Percentiles rank a stretch among this genome's conserved stretches.
Conservation (phyloP, 2,797 vertebrate genomes). For the Malacoraja senta region DNA sequence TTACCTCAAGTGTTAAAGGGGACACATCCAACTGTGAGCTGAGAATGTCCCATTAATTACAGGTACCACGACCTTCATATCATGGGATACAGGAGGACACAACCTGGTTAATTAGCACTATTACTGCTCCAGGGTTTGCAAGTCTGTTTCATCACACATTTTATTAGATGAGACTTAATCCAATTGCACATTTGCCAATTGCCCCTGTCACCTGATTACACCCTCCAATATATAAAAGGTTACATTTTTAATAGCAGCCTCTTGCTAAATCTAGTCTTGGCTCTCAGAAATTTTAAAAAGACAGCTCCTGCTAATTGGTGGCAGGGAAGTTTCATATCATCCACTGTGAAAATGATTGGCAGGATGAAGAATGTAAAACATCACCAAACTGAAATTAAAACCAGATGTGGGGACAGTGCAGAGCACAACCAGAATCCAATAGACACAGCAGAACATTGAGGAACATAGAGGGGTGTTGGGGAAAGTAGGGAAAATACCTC, state of each 20-base stretch:
- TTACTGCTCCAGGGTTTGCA: not conserved
- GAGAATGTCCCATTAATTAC: too few relatives aligned
- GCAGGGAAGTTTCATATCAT: not conserved
- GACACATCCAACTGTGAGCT: not conserved
- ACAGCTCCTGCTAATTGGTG: not conserved
- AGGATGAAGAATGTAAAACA: not conserved
- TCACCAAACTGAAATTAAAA: not conserved
- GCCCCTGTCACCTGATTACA: not conserved
- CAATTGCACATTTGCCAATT: not conserved
- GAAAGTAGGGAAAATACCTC: not conserved
- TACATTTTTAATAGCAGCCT: not conserved
- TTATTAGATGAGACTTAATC: not conserved
- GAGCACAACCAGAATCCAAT: not conserved
- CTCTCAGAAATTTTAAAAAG: not conserved
- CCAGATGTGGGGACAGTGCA: not conserved
- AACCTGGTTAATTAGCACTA: too few relatives aligned
- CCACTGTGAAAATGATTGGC: not conserved
- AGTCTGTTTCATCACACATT: not conserved
- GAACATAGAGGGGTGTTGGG: too few relatives aligned
- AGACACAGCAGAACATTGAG: too few relatives aligned
- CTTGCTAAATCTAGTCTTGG: not conserved
- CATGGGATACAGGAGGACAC: too few relatives aligned
- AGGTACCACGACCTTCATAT: not conserved
- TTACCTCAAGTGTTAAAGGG: not conserved
- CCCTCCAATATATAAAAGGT: not conserved